phyloP scores from a whole-genome alignment of 1,140 invertebrate genomes.

The Drosophila rufa region DNA sequence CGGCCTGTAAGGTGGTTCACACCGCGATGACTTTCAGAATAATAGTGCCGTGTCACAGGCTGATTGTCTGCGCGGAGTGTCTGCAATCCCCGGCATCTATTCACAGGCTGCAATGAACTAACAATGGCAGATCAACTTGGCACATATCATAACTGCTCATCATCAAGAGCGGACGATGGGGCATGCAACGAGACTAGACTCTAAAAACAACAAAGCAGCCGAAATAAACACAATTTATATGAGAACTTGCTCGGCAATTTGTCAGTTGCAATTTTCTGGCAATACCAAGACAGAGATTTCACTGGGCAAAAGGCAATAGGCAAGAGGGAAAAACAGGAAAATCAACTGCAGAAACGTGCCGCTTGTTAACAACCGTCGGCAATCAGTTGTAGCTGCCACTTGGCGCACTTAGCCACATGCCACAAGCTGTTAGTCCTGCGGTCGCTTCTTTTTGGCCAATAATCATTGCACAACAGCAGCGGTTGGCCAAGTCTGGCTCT shows the following conservation, averaged over 20 bases:
- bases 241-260: constrained; percentile 51
- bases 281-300: constrained; percentile 44
- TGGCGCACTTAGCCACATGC: constrained; percentile 55
- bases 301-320: constrained; percentile 18
- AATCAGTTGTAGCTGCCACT: constrained; percentile 45
- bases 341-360: constrained; percentile 53
- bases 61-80: constrained; percentile 26
- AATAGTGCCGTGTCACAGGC: constrained; percentile 59
- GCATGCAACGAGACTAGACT: constrained; percentile 1
- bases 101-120: constrained; percentile 53
- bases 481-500: constrained; percentile 40
- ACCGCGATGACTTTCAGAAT: constrained; percentile 67
- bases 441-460: constrained; percentile 42
- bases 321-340: constrained; percentile 10
- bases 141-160: constrained; percentile 78
- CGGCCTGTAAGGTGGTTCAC: constrained; percentile 21
- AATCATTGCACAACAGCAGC: constrained; percentile 22
- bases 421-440: constrained; percentile 57
- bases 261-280: constrained; percentile 39
- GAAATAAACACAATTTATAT: constrained; percentile 53
- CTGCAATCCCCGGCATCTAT: constrained; percentile 41
- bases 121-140: constrained; percentile 73
- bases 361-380: constrained; percentile 34
- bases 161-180: constrained; percentile 51
- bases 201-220: constrained; percentile 29